Evolutionary conservation across 2,797 vertebrate genomes (phyloP).

Genomic region (Cuniculus paca): DNA sequence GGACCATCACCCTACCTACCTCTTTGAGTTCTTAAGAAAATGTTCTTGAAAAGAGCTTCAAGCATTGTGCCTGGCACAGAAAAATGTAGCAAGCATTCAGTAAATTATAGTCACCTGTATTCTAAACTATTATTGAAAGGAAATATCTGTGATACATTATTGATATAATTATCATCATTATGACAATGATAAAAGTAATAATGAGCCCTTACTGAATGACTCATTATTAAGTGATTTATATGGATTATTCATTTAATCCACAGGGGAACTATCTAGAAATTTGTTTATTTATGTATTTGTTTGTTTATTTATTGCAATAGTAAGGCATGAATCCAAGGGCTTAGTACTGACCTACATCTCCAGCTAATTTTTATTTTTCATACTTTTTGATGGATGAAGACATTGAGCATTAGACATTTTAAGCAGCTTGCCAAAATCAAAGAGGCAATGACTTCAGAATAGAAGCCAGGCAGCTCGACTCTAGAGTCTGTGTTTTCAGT

Average conservation of each 20-base stretch:
- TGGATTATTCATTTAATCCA: not conserved
- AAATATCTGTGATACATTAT: not conserved
- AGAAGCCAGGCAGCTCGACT: not conserved
- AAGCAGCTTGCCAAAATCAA: not conserved
- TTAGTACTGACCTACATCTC: not conserved
- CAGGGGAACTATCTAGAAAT: not conserved
- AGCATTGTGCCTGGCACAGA: not conserved
- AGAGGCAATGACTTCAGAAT: not conserved
- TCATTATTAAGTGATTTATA: not conserved
- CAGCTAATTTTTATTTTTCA: not conserved
- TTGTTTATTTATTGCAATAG: not conserved
- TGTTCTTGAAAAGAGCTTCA: not conserved
- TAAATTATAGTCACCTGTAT: not conserved
- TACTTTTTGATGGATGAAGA: not conserved
- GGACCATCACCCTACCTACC: not conserved
- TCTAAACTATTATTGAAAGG: not conserved
- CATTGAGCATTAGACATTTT: constrained; percentile 8
- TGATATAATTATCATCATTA: not conserved
- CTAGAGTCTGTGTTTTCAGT: not conserved
- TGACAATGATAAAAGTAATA: not conserved
- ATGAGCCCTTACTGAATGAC: not conserved
- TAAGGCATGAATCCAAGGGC: not conserved
- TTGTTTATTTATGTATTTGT: not conserved
- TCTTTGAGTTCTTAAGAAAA: not conserved
- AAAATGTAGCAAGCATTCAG: not conserved